These are phyloP conservation scores for Hymenochirus boettgeri DNA, from an alignment of 2,113 vertebrate genomes.

Conservation along the genomic window DNA sequence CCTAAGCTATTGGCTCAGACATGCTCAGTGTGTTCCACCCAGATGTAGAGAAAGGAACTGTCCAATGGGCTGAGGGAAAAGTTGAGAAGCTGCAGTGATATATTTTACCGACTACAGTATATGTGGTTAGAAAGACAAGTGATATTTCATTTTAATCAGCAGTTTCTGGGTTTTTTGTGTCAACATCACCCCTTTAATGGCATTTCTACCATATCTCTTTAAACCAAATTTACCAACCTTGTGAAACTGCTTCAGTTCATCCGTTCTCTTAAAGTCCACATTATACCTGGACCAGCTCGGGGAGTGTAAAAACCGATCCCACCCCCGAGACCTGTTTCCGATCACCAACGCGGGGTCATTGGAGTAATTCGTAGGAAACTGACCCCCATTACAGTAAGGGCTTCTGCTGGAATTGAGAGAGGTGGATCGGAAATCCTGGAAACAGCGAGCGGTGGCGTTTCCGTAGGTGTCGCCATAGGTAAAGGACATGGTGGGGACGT, in stretches of 20 bases:
- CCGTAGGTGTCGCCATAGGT: conserved; percentile 50
- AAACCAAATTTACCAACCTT: conserved; percentile 53
- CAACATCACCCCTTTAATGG: too few relatives aligned
- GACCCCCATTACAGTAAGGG: conserved; percentile 37
- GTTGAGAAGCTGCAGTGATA: too few relatives aligned
- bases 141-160: too few relatives aligned
- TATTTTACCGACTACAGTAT: too few relatives aligned
- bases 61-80: too few relatives aligned
- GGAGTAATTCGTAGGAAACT: conserved; percentile 55
- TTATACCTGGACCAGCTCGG: conserved; percentile 50
- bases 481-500: conserved; percentile 47
- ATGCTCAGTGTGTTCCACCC: too few relatives aligned
- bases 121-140: too few relatives aligned
- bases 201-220: too few relatives aligned
- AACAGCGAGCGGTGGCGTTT: conserved; percentile 51
- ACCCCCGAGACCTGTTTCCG: fast-evolving
- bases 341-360: conserved; percentile 37
- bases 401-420: conserved; percentile 31
- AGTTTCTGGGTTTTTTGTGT: too few relatives aligned
- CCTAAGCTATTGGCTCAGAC: too few relatives aligned
- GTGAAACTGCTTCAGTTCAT: conserved; percentile 52
- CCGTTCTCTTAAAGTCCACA: conserved; percentile 47
- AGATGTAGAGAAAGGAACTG: too few relatives aligned
- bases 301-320: conserved; percentile 20
- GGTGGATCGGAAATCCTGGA: conserved; percentile 48